Conservation (phyloP, 2,888 invertebrate genomes). For the Macaria notata region DNA sequence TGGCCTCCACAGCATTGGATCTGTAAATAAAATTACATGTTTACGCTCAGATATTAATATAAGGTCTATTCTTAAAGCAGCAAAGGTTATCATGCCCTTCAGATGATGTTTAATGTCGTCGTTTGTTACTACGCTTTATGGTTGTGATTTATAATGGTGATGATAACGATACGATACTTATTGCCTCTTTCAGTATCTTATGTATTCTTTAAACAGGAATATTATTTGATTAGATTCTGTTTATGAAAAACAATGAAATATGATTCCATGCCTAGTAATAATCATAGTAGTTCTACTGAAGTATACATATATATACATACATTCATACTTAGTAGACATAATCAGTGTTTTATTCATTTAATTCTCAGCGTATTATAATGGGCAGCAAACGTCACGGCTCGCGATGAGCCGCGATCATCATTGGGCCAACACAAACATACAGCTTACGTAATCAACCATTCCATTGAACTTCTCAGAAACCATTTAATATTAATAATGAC, state of each 20-base stretch:
- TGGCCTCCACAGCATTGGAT: constrained; percentile 93
- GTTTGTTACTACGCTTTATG: background rate
- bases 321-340: too few species aligned
- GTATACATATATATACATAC: too few species aligned
- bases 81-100: constrained; percentile 28
- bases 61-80: constrained; percentile 2
- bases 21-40: constrained; percentile 73
- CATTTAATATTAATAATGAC: constrained; percentile 59
- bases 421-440: constrained; percentile 46
- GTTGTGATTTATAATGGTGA: background rate
- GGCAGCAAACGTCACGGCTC: constrained; percentile 32
- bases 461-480: constrained; percentile 61
- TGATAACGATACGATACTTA: too few species aligned
- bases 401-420: constrained; percentile 46
- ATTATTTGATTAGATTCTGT: too few species aligned
- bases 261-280: too few species aligned
- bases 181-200: too few species aligned
- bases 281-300: too few species aligned
- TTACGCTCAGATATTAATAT: background rate
- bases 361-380: background rate
- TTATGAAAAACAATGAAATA: too few species aligned
- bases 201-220: too few species aligned
- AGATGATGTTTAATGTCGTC: background rate
- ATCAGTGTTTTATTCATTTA: too few species aligned
- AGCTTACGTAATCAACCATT: constrained; percentile 68